A percentile compares a stretch with the other conserved stretches of the same genome.
These are phyloP conservation scores for Rhinoderma darwinii DNA, from an alignment of 2,113 vertebrate species.

Conservation along the genomic window DNA sequence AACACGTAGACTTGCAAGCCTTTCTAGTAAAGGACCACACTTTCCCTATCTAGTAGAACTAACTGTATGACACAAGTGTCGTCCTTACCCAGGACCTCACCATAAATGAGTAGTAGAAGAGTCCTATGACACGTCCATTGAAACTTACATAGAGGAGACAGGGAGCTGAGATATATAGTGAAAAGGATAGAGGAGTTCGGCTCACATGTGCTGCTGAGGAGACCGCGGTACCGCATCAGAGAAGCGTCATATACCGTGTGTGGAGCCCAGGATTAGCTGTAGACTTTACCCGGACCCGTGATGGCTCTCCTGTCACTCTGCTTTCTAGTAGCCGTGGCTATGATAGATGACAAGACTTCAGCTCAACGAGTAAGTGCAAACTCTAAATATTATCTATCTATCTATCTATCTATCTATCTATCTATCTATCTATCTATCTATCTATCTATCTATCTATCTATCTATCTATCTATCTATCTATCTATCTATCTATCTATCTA, in stretches of 20 bases:
- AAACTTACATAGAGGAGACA: conserved; percentile 10
- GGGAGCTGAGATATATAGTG: conserved; percentile 10
- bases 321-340: conserved; percentile 75
- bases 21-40: neutral
- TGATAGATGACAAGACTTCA: conserved; percentile 77
- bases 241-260: neutral
- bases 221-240: neutral
- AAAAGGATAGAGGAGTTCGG: neutral
- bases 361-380: conserved; percentile 82
- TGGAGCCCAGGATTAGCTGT: neutral
- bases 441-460: neutral
- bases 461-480: neutral
- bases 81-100: neutral
- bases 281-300: conserved; percentile 71
- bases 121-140: neutral
- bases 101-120: neutral
- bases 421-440: conserved; percentile 5
- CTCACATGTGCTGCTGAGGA: conserved; percentile 13
- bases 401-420: neutral
- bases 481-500: neutral
- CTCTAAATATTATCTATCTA: neutral
- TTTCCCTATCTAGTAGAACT: neutral
- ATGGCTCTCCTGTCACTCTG: conserved; percentile 87
- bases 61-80: neutral
- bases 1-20: conserved; percentile 16